These are phyloP conservation scores for Punctoribates punctum DNA, from an alignment of 2,888 invertebrate species.

Conservation along the genomic window DNA sequence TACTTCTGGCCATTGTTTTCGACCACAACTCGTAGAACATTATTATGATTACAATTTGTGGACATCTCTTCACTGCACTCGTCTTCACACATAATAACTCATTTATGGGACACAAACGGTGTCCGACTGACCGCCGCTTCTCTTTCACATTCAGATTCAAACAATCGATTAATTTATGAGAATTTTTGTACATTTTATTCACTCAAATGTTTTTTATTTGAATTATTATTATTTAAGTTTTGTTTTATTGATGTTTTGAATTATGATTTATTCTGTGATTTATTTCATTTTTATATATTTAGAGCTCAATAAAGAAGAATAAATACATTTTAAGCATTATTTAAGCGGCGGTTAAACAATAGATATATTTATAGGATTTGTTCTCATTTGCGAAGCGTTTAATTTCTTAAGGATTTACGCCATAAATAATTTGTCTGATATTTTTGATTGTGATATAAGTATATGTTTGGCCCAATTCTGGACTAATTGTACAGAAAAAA, in stretches of 20 bases:
- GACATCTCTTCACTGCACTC: slow-evolving; percentile 7
- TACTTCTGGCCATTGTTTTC: not conserved
- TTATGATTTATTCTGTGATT: slow-evolving; percentile 9
- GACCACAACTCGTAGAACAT: not conserved
- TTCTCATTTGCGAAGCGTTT: not conserved
- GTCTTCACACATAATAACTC: not conserved
- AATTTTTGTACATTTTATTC: not conserved
- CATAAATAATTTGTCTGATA: not conserved
- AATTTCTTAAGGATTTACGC: not conserved
- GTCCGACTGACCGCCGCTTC: not conserved
- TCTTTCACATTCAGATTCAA: not conserved
- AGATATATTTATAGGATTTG: not conserved
- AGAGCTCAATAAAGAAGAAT: slow-evolving; percentile 7
- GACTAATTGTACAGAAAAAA: not conserved
- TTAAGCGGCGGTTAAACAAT: slow-evolving; percentile 15
- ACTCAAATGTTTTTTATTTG: not conserved
- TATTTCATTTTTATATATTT: not conserved
- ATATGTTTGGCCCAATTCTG: not conserved
- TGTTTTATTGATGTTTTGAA: not conserved
- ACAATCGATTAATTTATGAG: not conserved
- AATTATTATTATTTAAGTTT: not conserved
- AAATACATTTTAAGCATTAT: not conserved
- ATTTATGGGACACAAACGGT: not conserved
- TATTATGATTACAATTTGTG: not conserved
- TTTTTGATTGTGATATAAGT: slow-evolving; percentile 17